phyloP scores from a whole-genome alignment of 1,140 invertebrate genomes.

The Schlechtendalia chinensis region DNA sequence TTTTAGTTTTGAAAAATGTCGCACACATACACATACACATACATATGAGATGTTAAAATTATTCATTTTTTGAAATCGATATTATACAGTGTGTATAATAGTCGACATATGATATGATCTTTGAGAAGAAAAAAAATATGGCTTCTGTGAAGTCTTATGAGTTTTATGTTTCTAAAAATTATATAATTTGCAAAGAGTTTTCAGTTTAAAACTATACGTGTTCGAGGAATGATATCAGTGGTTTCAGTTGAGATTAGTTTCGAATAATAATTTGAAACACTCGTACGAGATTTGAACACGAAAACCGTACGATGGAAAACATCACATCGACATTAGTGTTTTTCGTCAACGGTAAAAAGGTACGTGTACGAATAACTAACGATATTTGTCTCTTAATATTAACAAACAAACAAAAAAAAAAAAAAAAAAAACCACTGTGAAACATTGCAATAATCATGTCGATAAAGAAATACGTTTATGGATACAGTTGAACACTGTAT shows the following conservation, averaged over 20 bases:
- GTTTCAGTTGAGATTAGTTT: not conserved
- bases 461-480: too few relatives aligned
- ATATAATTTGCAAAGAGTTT: not conserved
- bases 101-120: not conserved
- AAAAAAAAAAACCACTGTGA: too few relatives aligned
- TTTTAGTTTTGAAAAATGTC: not conserved
- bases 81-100: not conserved
- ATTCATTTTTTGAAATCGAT: slow-evolving; percentile 3
- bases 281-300: not conserved
- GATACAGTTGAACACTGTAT: too few relatives aligned
- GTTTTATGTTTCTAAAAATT: not conserved
- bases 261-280: not conserved
- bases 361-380: slow-evolving; percentile 49
- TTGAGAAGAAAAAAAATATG: not conserved
- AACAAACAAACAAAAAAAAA: too few relatives aligned
- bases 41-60: too few relatives aligned
- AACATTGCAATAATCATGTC: too few relatives aligned
- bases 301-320: slow-evolving; percentile 5
- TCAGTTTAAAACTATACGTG: not conserved
- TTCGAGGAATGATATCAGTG: not conserved
- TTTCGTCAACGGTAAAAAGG: slow-evolving; percentile 61
- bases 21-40: not conserved
- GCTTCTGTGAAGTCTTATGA: slow-evolving; percentile 1
- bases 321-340: slow-evolving; percentile 56
- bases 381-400: too few relatives aligned